These are phyloP conservation scores for Montifringilla adamsi DNA, from an alignment of 2,113 vertebrate species.

Conservation along the genomic window DNA sequence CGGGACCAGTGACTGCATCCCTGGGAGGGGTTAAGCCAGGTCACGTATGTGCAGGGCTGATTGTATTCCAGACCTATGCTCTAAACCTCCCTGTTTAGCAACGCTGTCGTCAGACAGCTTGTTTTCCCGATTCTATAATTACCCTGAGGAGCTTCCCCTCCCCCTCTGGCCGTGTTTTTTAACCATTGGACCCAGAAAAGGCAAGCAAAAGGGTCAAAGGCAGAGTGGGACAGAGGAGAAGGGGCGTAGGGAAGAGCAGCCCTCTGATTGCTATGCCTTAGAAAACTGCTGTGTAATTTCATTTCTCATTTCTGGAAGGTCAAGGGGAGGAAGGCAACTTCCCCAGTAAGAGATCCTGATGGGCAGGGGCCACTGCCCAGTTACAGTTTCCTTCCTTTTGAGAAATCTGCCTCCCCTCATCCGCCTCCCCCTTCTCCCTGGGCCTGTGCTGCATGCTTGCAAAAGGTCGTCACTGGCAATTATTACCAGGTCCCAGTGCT, in stretches of 20 bases:
- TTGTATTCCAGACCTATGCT: conserved; percentile 67
- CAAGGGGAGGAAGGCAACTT: background rate
- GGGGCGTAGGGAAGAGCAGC: background rate
- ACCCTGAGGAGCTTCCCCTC: conserved; percentile 31
- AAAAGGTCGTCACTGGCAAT: background rate
- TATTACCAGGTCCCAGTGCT: background rate
- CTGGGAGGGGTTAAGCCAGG: conserved; percentile 56
- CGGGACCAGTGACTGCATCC: background rate
- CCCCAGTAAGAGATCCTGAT: background rate
- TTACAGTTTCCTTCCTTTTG: conserved; percentile 50
- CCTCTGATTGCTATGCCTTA: background rate
- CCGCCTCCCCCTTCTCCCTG: background rate
- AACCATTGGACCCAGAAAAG: conserved; percentile 41
- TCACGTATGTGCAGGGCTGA: conserved; percentile 31
- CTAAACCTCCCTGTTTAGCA: conserved; percentile 66
- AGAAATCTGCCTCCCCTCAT: conserved; percentile 6
- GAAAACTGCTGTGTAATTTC: background rate
- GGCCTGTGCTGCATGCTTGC: background rate
- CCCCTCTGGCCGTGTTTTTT: background rate
- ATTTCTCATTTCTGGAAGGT: conserved; percentile 26
- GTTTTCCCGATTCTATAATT: conserved; percentile 71
- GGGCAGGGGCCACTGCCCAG: conserved; percentile 18
- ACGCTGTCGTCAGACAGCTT: conserved; percentile 63
- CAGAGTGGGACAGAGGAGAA: background rate
- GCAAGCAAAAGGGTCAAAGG: background rate